Evolutionary conservation across 2,888 invertebrate species (phyloP), one percentile per base, ranked within the genome.

Genomic region (Aporophyla nigra): DNA sequence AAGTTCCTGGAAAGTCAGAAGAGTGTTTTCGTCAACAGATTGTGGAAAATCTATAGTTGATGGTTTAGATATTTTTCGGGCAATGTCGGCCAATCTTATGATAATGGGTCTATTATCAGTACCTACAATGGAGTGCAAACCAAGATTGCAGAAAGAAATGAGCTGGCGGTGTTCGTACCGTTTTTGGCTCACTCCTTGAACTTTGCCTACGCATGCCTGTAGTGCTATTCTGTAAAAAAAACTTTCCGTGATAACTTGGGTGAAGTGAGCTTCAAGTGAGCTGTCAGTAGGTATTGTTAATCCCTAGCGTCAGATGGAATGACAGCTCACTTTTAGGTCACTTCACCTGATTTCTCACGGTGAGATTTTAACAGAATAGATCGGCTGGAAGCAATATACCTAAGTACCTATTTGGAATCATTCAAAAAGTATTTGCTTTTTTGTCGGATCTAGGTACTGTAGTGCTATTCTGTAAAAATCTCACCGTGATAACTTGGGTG

Each of bases 1-100:
- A 88, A 87, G 83, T 90, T 75, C 79, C 78, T 74, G 86, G 83
- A 80, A 90, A 87, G 78, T 87, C 87, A 65, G 86, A 82, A 82
- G 84, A 88, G 71, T 66, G 87, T 77, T 69, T n/a, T n/a, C n/a
- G 71, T 76, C 82, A 62, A n/a, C 40, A 40, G 40, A 40, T 62
- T 62, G 9, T 62, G 40, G 62, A 62, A n/a, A 62, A 62, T 14
- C n/a, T 14, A 16, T n/a, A n/a, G 7, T 21, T 33, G 21, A 61
- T 61, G 62, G 62, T n/a, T 74, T 82, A 85, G 90, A 86, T 86
- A 80, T 88, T 74, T 82, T n/a, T n/a, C n/a, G n/a, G 85, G 71
- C 86, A 86, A 78, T 85, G 62, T 40, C 62, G 62, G 62, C 14
- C 62, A 40, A 62, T 62, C 62, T n/a, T 62, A 62, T n/a, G 62